Conservation (phyloP, 2,797 vertebrate species). For the Toxotes lorentzi region DNA sequence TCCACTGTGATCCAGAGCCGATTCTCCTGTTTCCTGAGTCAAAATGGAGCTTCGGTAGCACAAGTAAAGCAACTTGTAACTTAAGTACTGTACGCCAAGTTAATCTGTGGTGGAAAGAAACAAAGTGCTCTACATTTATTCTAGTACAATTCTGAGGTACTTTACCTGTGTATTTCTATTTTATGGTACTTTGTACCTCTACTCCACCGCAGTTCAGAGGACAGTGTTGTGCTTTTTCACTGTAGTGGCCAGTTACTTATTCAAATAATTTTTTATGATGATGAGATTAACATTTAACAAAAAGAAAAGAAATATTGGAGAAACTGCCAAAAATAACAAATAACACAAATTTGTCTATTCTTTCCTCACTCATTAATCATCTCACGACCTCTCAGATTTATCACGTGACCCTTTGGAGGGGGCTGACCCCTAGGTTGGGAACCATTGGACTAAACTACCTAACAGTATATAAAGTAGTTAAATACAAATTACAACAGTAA, state of each 20-base stretch:
- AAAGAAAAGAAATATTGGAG: neutral
- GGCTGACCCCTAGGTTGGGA: neutral
- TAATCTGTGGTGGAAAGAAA: neutral
- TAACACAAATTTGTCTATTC: neutral
- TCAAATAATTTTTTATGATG: no score
- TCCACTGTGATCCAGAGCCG: neutral
- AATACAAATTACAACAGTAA: neutral
- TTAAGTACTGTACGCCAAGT: neutral
- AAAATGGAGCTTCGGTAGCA: neutral
- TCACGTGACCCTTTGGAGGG: neutral
- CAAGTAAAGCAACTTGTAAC: neutral
- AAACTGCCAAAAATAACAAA: neutral
- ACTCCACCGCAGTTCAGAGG: neutral
- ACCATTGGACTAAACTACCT: neutral
- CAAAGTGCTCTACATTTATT: no score
- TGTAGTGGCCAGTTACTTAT: no score
- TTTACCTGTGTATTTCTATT: neutral
- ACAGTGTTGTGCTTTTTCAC: neutral
- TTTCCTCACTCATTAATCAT: neutral
- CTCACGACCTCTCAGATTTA: neutral
- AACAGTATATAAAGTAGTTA: neutral
- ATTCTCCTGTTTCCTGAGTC: neutral
- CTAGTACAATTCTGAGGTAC: neutral
- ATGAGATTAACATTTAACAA: no score
- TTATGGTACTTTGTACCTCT: neutral